Evolutionary conservation across 2,797 vertebrate species (phyloP).

Genomic region (Morus bassanus): DNA sequence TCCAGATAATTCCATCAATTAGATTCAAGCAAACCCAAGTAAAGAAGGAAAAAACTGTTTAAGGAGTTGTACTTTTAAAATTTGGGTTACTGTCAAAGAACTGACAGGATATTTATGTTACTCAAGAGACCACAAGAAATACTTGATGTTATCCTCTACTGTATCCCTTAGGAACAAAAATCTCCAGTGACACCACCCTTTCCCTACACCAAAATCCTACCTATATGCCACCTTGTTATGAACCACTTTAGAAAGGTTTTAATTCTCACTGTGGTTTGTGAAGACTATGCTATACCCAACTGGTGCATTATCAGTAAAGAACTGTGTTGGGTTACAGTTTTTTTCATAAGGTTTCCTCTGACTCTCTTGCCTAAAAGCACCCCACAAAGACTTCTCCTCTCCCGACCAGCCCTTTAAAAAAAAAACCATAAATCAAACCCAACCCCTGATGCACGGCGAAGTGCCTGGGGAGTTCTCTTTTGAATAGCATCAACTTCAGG

Average conservation of each 20-base stretch:
- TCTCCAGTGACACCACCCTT: not conserved
- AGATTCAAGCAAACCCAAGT: not conserved
- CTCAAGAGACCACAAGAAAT: not conserved
- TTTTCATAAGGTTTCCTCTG: not conserved
- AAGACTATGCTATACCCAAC: not conserved
- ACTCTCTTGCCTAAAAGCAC: not conserved
- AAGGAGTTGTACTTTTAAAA: not conserved
- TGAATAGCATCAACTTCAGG: constrained; percentile 60
- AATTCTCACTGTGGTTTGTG: not conserved
- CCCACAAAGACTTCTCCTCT: not conserved
- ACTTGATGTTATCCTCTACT: not conserved
- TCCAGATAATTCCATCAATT: not conserved
- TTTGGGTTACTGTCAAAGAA: not conserved
- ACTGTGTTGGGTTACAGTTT: not conserved
- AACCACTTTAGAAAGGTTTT: not conserved
- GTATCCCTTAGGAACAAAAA: not conserved
- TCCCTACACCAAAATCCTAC: not conserved
- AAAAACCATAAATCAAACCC: not conserved
- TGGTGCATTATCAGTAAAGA: not conserved
- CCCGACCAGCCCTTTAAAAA: not conserved
- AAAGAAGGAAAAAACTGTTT: not conserved
- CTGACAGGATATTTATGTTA: not conserved
- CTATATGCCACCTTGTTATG: not conserved
- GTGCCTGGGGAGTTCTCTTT: constrained; percentile 54
- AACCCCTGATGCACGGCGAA: constrained; percentile 7